These are phyloP conservation scores for Hypolimnas misippus DNA, from an alignment of 2,888 invertebrate genomes.

Conservation along the genomic window DNA sequence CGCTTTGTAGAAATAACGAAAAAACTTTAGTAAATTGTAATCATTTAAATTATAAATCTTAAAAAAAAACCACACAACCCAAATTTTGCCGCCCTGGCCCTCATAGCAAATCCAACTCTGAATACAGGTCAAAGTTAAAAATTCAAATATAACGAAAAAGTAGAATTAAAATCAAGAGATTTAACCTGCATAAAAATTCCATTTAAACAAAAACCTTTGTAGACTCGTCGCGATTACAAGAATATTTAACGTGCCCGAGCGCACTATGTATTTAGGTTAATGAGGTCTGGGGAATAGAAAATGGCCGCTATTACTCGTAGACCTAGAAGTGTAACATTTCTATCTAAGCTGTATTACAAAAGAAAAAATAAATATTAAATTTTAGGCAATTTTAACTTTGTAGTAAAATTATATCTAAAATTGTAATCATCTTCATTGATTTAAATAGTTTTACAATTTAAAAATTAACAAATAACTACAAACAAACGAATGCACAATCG, in stretches of 20 bases:
- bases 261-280: constrained; percentile 53
- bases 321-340: constrained; percentile 20
- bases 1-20: no score
- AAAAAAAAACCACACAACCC: no score
- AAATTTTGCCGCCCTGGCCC: no score
- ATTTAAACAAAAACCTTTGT: constrained; percentile 27
- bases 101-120: no score
- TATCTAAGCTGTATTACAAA: constrained; percentile 36
- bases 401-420: no score
- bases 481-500: no score
- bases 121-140: no score
- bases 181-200: constrained; percentile 23
- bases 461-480: no score
- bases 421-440: no score
- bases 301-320: constrained; percentile 22
- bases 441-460: no score
- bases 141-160: not conserved
- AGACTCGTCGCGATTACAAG: constrained; percentile 29
- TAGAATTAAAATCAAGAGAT: not conserved
- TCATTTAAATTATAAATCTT: no score
- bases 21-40: no score
- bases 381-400: not conserved
- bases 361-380: constrained; percentile 36
- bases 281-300: constrained; percentile 46
- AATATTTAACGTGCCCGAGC: constrained; percentile 35